Base-by-base conservation (phyloP, 1,140 invertebrate species). In the Orius laevigatus region DNA sequence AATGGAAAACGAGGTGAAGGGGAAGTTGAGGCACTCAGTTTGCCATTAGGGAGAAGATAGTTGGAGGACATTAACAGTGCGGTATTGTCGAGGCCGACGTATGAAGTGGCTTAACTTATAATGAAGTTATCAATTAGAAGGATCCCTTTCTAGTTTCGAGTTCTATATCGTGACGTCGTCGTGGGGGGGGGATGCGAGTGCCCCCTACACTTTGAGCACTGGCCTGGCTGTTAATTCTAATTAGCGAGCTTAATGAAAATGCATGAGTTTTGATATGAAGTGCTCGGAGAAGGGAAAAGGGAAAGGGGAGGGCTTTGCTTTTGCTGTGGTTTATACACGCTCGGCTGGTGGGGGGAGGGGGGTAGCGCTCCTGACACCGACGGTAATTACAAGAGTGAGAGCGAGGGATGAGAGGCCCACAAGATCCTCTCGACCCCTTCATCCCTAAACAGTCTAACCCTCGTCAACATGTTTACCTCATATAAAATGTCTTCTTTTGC, bases 251-350 rank as follows among this genome's bases (percentile, higher is more conserved):
- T 44, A 40, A 50, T 50, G 49, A 50, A 50, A 50, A 50, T 50
- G 49, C 49, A 50, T 50, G 49, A 50, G 49, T 50, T 50, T 50
- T 50, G 49, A 50, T 50, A 50, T 50, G 41, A 50, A 50, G 49
- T 50, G 49, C 38, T 35, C 36, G 12, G 41, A n/a, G 18, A 42
- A 42, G 40, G 40, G 14, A 16, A 11, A 19, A 15, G 18, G 18
- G 18, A 19, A n/a, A 25, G 25, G 43, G 43, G n/a, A n/a, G 18
- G 15, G 43, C 43, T 45, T 45, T 45, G 43, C 43, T 45, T 45
- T 45, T 18, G 18, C 43, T 45, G 10, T 45, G 43, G 10, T 45
- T 45, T 45, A 45, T 32, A 45, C 18, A 45, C 43, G 15, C 43
- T 31, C 3, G 43, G 25, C 8, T 25, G n/a, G n/a, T n/a, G 25